phyloP scores from a whole-genome alignment of 1,140 invertebrate species.

The Eupristina koningsbergeri region DNA sequence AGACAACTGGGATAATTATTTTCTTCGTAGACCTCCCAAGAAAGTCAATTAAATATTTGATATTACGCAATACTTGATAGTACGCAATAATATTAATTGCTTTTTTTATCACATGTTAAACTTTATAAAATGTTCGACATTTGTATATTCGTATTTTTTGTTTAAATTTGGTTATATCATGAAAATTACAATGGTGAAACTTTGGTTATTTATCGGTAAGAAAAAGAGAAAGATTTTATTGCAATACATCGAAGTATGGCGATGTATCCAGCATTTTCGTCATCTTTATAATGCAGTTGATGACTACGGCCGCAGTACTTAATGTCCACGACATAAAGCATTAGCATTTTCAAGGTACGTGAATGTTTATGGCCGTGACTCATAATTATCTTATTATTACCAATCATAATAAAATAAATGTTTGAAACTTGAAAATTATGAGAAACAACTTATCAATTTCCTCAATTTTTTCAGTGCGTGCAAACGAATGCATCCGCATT shows the following conservation, averaged over 20 bases:
- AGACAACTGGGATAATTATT: neutral
- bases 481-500: no score
- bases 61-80: no score
- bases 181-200: no score
- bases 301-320: neutral
- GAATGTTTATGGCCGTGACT: slow-evolving; percentile 66
- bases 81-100: no score
- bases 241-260: slow-evolving; percentile 44
- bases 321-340: slow-evolving; percentile 2
- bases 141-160: no score
- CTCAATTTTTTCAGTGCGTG: neutral
- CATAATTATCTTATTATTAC: slow-evolving; percentile 72
- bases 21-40: slow-evolving; percentile 45
- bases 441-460: slow-evolving; percentile 43
- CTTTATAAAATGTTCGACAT: no score
- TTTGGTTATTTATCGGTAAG: neutral
- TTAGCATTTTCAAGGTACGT: slow-evolving; percentile 43
- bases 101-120: no score
- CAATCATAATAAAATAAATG: slow-evolving; percentile 66
- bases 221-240: neutral
- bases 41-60: no score
- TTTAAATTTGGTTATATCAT: no score
- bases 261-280: slow-evolving; percentile 27
- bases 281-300: slow-evolving; percentile 32
- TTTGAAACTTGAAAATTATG: slow-evolving; percentile 46